These are phyloP conservation scores for Hetaerina americana DNA, from an alignment of 1,140 invertebrate species.

Conservation along the genomic window DNA sequence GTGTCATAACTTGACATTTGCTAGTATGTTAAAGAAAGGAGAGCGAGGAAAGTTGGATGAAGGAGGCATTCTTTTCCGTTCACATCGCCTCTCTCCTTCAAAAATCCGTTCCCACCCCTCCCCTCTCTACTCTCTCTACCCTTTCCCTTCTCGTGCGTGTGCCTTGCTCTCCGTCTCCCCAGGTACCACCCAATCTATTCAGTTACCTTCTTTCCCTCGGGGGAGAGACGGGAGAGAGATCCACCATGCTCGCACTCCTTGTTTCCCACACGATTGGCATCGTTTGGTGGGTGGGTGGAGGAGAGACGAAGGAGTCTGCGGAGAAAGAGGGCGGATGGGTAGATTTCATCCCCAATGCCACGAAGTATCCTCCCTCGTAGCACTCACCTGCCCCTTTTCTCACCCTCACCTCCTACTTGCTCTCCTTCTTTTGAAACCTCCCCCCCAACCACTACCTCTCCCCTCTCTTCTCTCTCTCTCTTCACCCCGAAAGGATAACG, in stretches of 20 bases:
- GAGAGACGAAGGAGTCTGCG: too few species aligned
- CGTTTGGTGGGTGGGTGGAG: not conserved
- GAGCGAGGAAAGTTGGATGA: not conserved
- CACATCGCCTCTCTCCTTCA: not conserved
- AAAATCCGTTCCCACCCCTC: not conserved
- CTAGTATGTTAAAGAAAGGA: not conserved
- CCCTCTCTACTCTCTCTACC: not conserved
- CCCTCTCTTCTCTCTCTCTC: not conserved
- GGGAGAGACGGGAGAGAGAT: too few species aligned
- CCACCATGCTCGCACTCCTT: not conserved
- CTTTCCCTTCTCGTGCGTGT: not conserved
- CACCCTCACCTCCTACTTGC: too few species aligned
- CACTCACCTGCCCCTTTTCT: too few species aligned
- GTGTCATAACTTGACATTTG: too few species aligned
- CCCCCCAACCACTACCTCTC: too few species aligned
- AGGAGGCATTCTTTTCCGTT: too few species aligned
- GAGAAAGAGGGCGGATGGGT: too few species aligned
- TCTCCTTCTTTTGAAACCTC: not conserved
- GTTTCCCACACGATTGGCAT: not conserved
- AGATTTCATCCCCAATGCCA: too few species aligned
- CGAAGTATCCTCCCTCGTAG: too few species aligned
- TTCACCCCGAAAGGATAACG: not conserved
- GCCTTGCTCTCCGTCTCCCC: not conserved
- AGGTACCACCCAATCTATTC: not conserved
- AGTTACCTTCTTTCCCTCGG: not conserved